phyloP scores from a whole-genome alignment of 2,888 invertebrate species.

The Strigamia crassipes region DNA sequence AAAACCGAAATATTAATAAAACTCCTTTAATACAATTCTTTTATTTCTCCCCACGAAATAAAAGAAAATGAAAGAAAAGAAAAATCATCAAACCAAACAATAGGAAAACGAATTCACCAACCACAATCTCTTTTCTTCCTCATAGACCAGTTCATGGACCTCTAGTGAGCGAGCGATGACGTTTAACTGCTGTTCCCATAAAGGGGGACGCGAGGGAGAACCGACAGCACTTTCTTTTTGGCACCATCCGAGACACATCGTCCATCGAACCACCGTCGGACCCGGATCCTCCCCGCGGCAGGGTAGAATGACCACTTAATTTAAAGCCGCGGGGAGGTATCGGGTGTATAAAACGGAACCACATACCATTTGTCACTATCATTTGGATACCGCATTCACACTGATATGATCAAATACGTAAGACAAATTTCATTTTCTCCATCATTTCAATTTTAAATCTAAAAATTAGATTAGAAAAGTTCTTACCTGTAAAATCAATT shows the following conservation, averaged over 20 bases:
- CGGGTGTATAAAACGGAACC: background rate
- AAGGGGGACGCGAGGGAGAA: constrained; percentile 15
- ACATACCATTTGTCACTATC: background rate
- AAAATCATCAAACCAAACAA: background rate
- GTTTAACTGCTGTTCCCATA: background rate
- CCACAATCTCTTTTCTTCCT: constrained; percentile 18
- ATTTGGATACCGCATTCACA: background rate
- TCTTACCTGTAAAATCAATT: background rate
- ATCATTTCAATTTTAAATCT: background rate
- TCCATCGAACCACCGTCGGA: background rate
- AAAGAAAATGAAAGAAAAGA: background rate
- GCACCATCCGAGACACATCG: background rate
- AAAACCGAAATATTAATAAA: background rate
- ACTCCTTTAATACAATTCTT: background rate
- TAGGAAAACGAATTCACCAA: constrained; percentile 1
- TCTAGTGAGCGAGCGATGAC: background rate
- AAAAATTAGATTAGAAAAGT: background rate
- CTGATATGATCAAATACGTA: background rate
- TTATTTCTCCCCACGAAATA: background rate
- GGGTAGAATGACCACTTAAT: background rate
- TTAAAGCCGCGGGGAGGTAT: constrained; percentile 5
- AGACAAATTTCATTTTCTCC: background rate
- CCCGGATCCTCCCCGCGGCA: constrained; percentile 13
- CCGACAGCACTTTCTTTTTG: constrained; percentile 8
- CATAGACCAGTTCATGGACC: constrained; percentile 17